A percentile compares a stretch with the other conserved stretches of the same genome.
phyloP scores from a whole-genome alignment of 1,140 invertebrate genomes.

The Eurosta solidaginis region DNA sequence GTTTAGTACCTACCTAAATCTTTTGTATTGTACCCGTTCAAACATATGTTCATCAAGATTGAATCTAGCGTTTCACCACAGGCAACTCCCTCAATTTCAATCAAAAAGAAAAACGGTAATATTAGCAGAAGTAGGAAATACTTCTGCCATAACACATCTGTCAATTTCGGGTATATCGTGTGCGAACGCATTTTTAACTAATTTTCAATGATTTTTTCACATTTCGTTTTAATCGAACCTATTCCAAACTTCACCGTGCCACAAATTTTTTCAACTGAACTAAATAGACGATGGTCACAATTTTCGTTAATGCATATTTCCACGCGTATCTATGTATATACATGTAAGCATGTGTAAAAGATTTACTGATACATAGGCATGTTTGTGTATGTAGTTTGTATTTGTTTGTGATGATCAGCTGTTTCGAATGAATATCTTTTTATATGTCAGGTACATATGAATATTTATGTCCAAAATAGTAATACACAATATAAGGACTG shows the following conservation, averaged over 20 bases:
- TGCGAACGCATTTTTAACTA: background rate
- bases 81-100: background rate
- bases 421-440: background rate
- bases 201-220: background rate
- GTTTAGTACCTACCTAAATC: conserved; percentile 16
- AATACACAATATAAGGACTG: too few species aligned
- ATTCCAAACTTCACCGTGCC: background rate
- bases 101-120: background rate
- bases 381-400: background rate
- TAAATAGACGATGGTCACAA: background rate
- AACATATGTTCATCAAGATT: background rate
- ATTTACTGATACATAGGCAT: background rate
- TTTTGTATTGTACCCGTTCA: conserved; percentile 31
- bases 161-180: background rate
- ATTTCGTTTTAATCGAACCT: background rate
- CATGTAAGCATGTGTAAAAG: background rate
- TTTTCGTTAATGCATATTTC: background rate
- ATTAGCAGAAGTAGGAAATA: conserved; percentile 5
- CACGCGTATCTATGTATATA: background rate
- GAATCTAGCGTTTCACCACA: background rate
- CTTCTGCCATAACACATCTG: background rate
- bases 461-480: too few species aligned
- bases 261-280: background rate
- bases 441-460: background rate
- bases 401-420: background rate